Percentiles rank a stretch among this genome's conserved stretches.
Conservation (phyloP, 2,888 invertebrate genomes). For the Nephrotoma appendiculata region DNA sequence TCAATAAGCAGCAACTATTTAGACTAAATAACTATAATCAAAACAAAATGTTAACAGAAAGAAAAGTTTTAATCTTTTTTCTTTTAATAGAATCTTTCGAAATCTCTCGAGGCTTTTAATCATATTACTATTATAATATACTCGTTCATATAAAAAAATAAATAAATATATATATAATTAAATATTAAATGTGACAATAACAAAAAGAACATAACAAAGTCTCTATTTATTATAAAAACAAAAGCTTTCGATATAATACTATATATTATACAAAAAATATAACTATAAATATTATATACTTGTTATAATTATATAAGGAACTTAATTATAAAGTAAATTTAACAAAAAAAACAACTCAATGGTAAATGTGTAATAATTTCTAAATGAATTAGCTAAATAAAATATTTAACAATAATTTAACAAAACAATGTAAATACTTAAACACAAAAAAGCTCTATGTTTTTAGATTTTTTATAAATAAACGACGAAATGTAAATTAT, state of each 20-base stretch:
- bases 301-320: not conserved
- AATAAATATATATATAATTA: not conserved
- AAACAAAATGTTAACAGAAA: not conserved
- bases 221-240: not conserved
- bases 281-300: not conserved
- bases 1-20: not conserved
- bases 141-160: not conserved
- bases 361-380: slow-evolving; percentile 12
- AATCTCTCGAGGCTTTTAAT: not conserved
- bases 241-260: not conserved
- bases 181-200: not conserved
- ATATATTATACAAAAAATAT: not conserved
- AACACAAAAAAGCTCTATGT: not conserved
- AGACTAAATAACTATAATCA: not conserved
- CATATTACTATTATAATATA: not conserved
- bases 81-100: not conserved
- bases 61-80: not conserved
- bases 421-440: not conserved
- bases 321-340: not conserved
- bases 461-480: not conserved
- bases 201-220: not conserved
- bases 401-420: not conserved
- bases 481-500: not conserved
- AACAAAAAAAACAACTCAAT: slow-evolving; percentile 1
- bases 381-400: slow-evolving; percentile 9